These are phyloP conservation scores for Noctua fimbriata DNA, from an alignment of 2,888 invertebrate species.

Conservation along the genomic window DNA sequence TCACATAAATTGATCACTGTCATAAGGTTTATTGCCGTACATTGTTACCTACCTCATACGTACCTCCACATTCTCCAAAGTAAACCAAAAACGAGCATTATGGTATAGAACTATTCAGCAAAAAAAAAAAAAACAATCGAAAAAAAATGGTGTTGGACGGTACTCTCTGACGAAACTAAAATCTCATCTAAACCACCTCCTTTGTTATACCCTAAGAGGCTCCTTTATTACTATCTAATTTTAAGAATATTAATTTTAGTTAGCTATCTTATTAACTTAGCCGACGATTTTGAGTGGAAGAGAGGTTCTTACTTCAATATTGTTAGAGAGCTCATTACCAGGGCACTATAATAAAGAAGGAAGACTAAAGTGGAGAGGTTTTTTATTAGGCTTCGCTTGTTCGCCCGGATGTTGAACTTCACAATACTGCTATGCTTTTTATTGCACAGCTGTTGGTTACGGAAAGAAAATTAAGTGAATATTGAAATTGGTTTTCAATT, in stretches of 20 bases:
- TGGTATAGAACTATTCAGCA: background rate
- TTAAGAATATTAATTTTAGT: slow-evolving; percentile 17
- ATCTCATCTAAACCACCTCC: background rate
- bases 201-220: background rate
- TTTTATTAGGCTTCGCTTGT: slow-evolving; percentile 32
- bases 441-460: slow-evolving; percentile 21
- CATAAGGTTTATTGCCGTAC: background rate
- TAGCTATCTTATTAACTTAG: background rate
- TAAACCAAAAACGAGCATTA: background rate
- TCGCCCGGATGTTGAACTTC: slow-evolving; percentile 6
- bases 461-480: slow-evolving; percentile 21
- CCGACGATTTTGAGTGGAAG: slow-evolving; percentile 8
- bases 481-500: background rate
- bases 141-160: background rate
- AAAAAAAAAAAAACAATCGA: background rate
- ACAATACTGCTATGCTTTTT: slow-evolving; percentile 7
- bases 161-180: background rate
- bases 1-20: background rate
- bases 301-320: slow-evolving; percentile 36
- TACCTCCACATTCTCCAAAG: background rate
- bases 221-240: background rate
- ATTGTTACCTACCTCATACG: background rate
- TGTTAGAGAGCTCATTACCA: slow-evolving; percentile 44
- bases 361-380: slow-evolving; percentile 28
- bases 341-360: slow-evolving; percentile 20